Percentiles rank a stretch among this genome's conserved stretches.
Conservation (phyloP, 2,113 vertebrate genomes). For the Epinephelus cyanopodus region DNA sequence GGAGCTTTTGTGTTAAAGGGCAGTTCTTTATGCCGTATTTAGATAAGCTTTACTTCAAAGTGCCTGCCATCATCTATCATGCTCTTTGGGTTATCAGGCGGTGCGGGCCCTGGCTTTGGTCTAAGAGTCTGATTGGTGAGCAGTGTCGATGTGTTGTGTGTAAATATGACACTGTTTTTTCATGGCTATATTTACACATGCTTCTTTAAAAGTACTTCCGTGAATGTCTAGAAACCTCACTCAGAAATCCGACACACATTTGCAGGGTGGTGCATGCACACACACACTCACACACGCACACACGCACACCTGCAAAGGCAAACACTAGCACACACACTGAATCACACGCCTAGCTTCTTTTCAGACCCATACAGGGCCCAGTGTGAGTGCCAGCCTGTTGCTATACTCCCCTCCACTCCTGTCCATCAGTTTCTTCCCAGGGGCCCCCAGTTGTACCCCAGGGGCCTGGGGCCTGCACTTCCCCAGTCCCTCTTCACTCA, state of each 20-base stretch:
- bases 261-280: conserved; percentile 28
- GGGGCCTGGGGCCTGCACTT: conserved; percentile 62
- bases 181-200: conserved; percentile 72
- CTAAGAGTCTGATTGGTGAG: conserved; percentile 53
- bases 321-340: conserved; percentile 34
- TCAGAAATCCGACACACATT: conserved; percentile 63
- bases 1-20: conserved; percentile 69
- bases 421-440: conserved; percentile 78
- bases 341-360: conserved; percentile 56
- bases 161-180: conserved; percentile 72
- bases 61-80: conserved; percentile 70
- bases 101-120: conserved; percentile 46
- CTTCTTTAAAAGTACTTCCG: conserved; percentile 69
- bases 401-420: conserved; percentile 70
- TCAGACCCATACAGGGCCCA: conserved; percentile 64
- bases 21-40: conserved; percentile 68
- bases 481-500: conserved; percentile 63
- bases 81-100: conserved; percentile 68
- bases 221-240: conserved; percentile 56
- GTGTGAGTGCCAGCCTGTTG: conserved; percentile 82
- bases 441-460: conserved; percentile 63
- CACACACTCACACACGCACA: neutral
- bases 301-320: neutral
- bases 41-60: conserved; percentile 79
- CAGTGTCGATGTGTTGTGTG: conserved; percentile 46